Conservation (phyloP, 2,797 vertebrate genomes). For the Lacerta agilis region DNA sequence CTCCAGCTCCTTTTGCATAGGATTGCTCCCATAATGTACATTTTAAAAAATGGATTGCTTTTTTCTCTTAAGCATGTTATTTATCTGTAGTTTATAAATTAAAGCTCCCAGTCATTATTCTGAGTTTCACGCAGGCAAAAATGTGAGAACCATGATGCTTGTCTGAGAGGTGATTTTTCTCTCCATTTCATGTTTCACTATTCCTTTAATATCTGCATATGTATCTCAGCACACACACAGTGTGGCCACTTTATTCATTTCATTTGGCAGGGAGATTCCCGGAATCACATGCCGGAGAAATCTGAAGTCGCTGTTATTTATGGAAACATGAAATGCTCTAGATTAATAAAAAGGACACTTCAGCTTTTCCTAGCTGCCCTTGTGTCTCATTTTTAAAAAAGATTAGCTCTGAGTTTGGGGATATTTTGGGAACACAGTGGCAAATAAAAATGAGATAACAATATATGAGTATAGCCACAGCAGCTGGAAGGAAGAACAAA, state of each 20-base stretch:
- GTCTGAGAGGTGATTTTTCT: background rate
- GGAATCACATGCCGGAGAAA: background rate
- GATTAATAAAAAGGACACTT: slow-evolving; percentile 23
- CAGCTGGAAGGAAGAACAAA: background rate
- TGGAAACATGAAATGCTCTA: background rate
- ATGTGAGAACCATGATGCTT: accelerated
- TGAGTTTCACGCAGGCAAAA: background rate
- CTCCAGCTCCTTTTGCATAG: too few species aligned
- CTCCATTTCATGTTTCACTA: background rate
- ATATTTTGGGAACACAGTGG: background rate
- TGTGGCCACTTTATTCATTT: background rate
- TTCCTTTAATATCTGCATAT: background rate
- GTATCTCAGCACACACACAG: background rate
- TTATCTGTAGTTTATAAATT: background rate
- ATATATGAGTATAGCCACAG: background rate
- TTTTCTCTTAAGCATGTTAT: background rate
- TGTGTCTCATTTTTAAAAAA: background rate
- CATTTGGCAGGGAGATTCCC: background rate
- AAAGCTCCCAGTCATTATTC: too few species aligned
- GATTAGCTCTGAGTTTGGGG: background rate
- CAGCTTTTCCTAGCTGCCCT: background rate
- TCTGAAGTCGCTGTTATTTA: slow-evolving; percentile 7
- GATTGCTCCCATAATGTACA: too few species aligned
- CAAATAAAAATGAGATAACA: background rate
- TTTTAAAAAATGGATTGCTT: background rate